Base-by-base conservation (phyloP, 2,113 vertebrate species). In the Mesoclemmys tuberculata region DNA sequence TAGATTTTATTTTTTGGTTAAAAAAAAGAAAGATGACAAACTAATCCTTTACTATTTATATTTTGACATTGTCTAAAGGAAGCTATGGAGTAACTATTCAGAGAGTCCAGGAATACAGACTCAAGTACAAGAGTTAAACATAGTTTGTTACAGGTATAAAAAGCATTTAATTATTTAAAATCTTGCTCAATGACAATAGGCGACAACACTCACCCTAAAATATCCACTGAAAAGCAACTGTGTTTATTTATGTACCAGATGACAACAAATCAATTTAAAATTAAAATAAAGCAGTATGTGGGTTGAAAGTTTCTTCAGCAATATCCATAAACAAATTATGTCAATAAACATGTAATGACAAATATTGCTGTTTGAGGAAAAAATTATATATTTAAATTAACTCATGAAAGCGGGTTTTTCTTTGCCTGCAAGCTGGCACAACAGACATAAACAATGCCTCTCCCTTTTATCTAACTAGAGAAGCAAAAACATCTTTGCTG, bases 141-240 rank as follows among this genome's bases (percentile, higher is more conserved):
- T 81, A 94, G 82, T 82, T 96, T 96, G 81, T 48, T 90, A 80
- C 3, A 38, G 49, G 46, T 0, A 95, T 74, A 80, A 68, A 74
- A 16, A 84, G 46, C 85, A 61, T 77, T 29, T 7, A 55, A 52
- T 82, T 52, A 78, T 92, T 96, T 85, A 84, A 94, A 95, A 90
- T 55, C 90, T 1, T 89, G n/a, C 93, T 97, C 97, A 97, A 97
- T 94, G 90, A 71, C 79, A 91, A 38, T 6, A 58, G 68, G 88
- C 38, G 81, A 77, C 83, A 89, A 82, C 48, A n/a, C 82, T 29
- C 27, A 0, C 35, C 56, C 86, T 55, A 82, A 88, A 92, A 90
- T 3, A 61, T 4, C 5, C 58, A 83, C 19, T 48, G 64, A 90
- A 77, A 68, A 77, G 26, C 24, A 82, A 56, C 49, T 54, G 27